Evolutionary conservation across 2,113 vertebrate genomes (phyloP).

Genomic region (Rhinoptilus africanus): DNA sequence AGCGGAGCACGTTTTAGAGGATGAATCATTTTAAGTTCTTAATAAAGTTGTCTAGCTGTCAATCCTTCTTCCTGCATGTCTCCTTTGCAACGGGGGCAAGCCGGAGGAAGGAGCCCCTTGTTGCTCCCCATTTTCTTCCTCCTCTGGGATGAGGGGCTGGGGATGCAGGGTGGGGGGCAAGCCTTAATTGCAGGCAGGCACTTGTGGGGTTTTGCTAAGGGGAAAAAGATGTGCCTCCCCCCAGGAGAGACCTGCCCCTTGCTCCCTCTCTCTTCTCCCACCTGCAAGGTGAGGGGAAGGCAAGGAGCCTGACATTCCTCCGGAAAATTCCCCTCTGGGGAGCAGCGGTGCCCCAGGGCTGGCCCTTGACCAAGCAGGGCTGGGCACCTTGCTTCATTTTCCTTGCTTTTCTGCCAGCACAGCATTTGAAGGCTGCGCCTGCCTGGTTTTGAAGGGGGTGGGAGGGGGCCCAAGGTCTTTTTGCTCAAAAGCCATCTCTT

Average conservation of each 20-base stretch:
- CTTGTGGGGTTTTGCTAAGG: not conserved
- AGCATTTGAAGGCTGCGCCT: not conserved
- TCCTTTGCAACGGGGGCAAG: not conserved
- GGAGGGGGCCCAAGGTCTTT: too few species aligned
- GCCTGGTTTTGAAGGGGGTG: rapidly evolving
- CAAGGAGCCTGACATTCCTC: not conserved
- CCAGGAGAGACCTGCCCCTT: not conserved
- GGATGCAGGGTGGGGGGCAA: not conserved
- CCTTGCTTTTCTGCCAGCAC: rapidly evolving
- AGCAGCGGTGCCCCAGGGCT: not conserved
- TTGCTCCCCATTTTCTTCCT: not conserved
- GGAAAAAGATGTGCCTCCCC: rapidly evolving
- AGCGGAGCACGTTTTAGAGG: not conserved
- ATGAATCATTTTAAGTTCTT: not conserved
- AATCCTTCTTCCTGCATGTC: not conserved
- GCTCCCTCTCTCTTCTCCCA: too few species aligned
- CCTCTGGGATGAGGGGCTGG: not conserved
- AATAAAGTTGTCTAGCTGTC: not conserved
- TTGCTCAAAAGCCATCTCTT: not conserved
- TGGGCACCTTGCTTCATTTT: not conserved
- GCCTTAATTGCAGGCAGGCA: rapidly evolving
- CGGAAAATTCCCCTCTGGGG: not conserved
- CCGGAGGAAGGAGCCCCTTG: not conserved
- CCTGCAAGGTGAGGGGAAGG: rapidly evolving
- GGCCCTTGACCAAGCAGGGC: rapidly evolving